Percentiles rank a stretch among this genome's conserved stretches.
phyloP scores from a whole-genome alignment of 1,140 invertebrate species.

The Conus betulinus region DNA sequence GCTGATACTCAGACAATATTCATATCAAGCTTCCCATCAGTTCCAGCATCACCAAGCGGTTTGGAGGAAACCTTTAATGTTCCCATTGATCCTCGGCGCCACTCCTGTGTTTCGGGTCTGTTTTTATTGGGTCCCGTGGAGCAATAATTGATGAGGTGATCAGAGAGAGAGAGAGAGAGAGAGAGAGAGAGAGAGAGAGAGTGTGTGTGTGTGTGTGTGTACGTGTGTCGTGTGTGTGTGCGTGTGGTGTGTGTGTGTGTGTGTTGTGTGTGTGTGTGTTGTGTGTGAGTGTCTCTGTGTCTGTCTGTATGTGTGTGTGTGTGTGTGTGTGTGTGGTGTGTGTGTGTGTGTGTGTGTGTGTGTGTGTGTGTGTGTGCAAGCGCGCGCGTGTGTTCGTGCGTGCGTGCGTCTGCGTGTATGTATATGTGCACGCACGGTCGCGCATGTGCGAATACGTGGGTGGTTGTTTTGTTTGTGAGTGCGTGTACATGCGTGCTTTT shows the following conservation, averaged over 20 bases:
- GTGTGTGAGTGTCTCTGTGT: conserved; percentile 6
- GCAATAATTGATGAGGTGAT: too few species aligned
- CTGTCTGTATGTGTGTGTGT: neutral
- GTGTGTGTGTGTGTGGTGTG: conserved; percentile 15
- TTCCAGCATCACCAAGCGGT: too few species aligned
- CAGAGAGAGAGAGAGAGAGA: too few species aligned
- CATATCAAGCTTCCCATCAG: too few species aligned
- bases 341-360: neutral
- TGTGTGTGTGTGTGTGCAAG: conserved; percentile 4
- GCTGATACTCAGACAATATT: too few species aligned
- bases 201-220: neutral
- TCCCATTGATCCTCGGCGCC: too few species aligned
- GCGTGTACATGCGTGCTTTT: neutral
- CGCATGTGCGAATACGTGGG: too few species aligned
- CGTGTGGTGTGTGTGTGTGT: too few species aligned
- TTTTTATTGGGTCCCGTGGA: too few species aligned
- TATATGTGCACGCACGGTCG: too few species aligned
- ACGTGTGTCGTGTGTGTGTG: conserved; percentile 17
- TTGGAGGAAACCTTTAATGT: too few species aligned
- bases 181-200: neutral
- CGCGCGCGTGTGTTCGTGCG: neutral
- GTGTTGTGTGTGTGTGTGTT: conserved; percentile 20
- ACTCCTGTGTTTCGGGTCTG: too few species aligned
- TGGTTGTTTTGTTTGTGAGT: neutral
- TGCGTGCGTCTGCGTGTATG: neutral